These are phyloP conservation scores for Hirtodrosophila confusa DNA, from an alignment of 2,888 invertebrate genomes.

Conservation along the genomic window DNA sequence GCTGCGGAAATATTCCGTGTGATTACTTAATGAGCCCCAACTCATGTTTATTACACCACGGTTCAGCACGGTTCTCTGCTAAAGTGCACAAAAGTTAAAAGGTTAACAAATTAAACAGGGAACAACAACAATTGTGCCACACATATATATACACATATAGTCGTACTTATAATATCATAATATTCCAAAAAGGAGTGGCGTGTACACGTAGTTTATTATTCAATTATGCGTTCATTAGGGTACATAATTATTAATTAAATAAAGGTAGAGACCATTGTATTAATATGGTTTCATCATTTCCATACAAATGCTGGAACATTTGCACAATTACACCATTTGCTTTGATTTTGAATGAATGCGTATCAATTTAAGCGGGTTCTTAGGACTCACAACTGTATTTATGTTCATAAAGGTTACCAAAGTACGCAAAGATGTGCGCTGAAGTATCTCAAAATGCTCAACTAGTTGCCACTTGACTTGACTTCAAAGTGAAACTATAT, in stretches of 20 bases:
- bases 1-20: conserved; percentile 79
- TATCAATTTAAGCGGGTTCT: neutral
- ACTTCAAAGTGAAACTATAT: too few relatives aligned
- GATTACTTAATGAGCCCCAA: conserved; percentile 78
- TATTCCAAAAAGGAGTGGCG: neutral
- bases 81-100: conserved; percentile 71
- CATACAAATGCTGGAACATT: conserved; percentile 28
- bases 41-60: conserved; percentile 67
- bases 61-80: conserved; percentile 27
- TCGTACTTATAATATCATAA: neutral
- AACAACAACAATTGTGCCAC: conserved; percentile 16
- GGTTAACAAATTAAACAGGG: conserved; percentile 65
- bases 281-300: conserved; percentile 56
- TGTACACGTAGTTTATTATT: conserved; percentile 71
- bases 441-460: too few relatives aligned
- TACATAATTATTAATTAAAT: conserved; percentile 77
- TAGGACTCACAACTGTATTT: too few relatives aligned
- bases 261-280: conserved; percentile 60
- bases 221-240: conserved; percentile 74
- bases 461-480: too few relatives aligned
- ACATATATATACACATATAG: conserved; percentile 15
- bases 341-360: neutral
- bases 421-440: too few relatives aligned
- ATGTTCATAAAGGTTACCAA: too few relatives aligned
- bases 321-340: neutral